Base-by-base conservation (phyloP, 35 echinoderm and acorn worm species). In the Holothuria glaberrima region DNA sequence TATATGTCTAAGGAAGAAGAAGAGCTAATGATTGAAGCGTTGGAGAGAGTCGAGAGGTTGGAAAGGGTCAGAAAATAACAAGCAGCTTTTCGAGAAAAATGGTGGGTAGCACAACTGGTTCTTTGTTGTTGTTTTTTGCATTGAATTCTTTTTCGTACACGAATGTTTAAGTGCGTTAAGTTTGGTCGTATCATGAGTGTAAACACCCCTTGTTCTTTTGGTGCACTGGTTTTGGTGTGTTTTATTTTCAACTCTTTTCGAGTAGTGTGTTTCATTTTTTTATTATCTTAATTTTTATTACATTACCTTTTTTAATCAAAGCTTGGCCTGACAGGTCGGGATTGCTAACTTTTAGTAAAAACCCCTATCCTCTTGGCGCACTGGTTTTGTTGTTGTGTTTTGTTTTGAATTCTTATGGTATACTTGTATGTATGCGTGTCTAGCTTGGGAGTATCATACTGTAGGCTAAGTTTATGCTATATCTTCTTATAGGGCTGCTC, bases 71-170 rank as follows among this genome's bases (percentile, higher is more conserved):
- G 22, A 20, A 75, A 22, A 44, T 13, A 75, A 38, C 71, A 75
- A 75, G 71, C 1, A 75, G 71, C 27, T 75, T 46, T 75, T 36
- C 71, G 71, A n/a, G 50, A 54, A 54, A 75, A 75, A 75, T 75
- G 27, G 71, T 75, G 71, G 36, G 71, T 75, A 9, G 12, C 36
- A 9, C 32, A 38, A 6, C 36, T 75, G 3, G n/a, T n/a, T n/a
- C n/a, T n/a, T n/a, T 5, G 28, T 75, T 9, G 10, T 17, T 75
- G 0, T 19, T 0, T 17, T 4, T 19, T 14, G n/a, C n/a, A n/a
- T n/a, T n/a, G n/a, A n/a, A n/a, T n/a, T n/a, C n/a, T n/a, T n/a
- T n/a, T n/a, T n/a, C n/a, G n/a, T n/a, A n/a, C n/a, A n/a, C n/a
- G n/a, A n/a, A n/a, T 75, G 7, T 33, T 13, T 69, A n/a, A n/a